Base-by-base conservation (phyloP, 2,113 vertebrate genomes). In the Heliornis fulica region DNA sequence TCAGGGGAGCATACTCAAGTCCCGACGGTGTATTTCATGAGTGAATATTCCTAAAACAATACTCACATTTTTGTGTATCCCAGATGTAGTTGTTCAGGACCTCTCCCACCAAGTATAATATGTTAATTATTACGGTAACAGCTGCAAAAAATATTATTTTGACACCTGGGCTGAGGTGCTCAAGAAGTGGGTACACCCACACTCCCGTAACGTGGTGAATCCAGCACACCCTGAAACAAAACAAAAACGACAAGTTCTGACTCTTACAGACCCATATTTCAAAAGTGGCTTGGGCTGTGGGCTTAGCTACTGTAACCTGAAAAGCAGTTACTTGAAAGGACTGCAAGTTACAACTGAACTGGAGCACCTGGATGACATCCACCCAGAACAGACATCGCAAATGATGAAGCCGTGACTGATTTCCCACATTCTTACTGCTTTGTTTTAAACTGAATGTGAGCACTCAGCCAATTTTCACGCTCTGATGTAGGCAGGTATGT, bases 101-200 rank as follows among this genome's bases (percentile, higher is more conserved):
- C 83, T 99, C 99, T 97, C 99, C 99, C 60, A 99, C 97, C 84
- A 99, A 87, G 94, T 99, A 99, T 95, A 99, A 98, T 77, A 99
- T 20, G 10, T 98, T 99, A 85, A 99, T 98, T 77, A 99, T 89
- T 60, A 95, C 12, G 0, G 97, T 98, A 79, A 98, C 98, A 10
- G 81, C 97, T 54, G 97, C 96, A 95, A 99, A 99, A 97, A 99
- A 99, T 87, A 98, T 16, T 87, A 98, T 96, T 93, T 98, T 99
- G 93, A 98, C 98, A 84, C 98, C 93, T 6, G 98, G 97, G 63
- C 98, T 96, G 75, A 99, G 98, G 94, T 98, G 98, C 89, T 99
- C 99, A 97, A 99, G 98, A 92, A 99, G 98, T 0, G 99, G 99
- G 96, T 99, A 99, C 45, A 99, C 99, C 99, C 99, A 99, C 87